Conservation (phyloP, 1,140 invertebrate genomes). For the Nasonia giraulti region DNA sequence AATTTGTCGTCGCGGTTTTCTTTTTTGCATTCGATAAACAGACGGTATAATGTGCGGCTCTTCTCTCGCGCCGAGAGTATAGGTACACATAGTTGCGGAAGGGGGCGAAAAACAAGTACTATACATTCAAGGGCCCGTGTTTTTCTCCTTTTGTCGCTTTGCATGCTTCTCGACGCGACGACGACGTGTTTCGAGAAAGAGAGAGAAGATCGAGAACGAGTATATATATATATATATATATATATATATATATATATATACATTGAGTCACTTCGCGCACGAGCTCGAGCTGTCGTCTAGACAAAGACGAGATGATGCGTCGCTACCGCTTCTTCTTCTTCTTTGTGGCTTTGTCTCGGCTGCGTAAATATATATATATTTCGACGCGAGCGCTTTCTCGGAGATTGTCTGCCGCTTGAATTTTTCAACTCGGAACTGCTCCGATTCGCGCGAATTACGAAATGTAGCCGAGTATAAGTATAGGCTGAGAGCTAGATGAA, state of each 20-base stretch:
- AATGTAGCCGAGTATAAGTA: neutral
- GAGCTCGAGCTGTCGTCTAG: neutral
- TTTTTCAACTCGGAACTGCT: no score
- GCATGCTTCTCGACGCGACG: neutral
- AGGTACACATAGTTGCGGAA: no score
- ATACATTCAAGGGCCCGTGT: neutral
- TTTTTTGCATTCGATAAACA: neutral
- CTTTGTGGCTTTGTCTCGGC: neutral
- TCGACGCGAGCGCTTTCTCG: neutral
- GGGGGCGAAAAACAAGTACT: neutral
- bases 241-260: no score
- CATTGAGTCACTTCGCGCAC: neutral
- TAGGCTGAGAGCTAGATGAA: neutral
- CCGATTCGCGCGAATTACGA: neutral
- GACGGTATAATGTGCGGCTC: no score
- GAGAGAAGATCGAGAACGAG: neutral
- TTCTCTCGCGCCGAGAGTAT: no score
- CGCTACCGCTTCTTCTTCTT: neutral
- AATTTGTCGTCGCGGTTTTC: neutral
- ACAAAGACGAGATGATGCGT: neutral
- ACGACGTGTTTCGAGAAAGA: neutral
- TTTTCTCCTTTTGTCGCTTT: conserved; percentile 7
- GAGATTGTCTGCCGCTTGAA: no score
- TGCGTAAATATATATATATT: neutral
- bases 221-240: no score